phyloP scores from a whole-genome alignment of 2,113 vertebrate genomes.

The Cavia aperea region DNA sequence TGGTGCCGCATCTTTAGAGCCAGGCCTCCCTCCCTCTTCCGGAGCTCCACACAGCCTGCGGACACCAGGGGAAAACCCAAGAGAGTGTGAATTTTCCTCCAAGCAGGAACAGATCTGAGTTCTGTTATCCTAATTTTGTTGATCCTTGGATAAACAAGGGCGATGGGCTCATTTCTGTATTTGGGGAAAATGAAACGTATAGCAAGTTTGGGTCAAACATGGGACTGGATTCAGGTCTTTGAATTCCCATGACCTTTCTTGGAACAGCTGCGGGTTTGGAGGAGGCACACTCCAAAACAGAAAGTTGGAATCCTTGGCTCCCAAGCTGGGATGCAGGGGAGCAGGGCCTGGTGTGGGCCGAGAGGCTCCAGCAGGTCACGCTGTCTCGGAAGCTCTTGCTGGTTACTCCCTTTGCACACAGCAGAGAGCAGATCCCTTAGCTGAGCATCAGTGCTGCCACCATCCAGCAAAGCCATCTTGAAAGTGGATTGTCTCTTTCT shows the following conservation, averaged over 20 bases:
- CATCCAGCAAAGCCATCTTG: slow-evolving; percentile 2
- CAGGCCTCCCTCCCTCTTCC: slow-evolving; percentile 32
- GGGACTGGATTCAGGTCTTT: slow-evolving; percentile 41
- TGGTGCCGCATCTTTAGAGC: slow-evolving; percentile 47
- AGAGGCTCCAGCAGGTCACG: background rate
- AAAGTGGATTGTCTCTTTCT: background rate
- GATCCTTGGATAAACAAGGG: slow-evolving; percentile 43
- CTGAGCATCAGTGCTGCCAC: background rate
- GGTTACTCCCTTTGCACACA: background rate
- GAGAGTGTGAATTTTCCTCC: slow-evolving; percentile 20
- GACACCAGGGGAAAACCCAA: slow-evolving; percentile 42
- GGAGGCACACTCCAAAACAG: slow-evolving; percentile 19
- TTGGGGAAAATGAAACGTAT: slow-evolving; percentile 45
- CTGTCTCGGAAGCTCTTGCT: background rate
- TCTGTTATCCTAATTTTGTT: slow-evolving; percentile 30
- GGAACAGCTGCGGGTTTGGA: slow-evolving; percentile 61
- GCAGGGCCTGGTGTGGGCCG: background rate
- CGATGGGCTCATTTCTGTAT: slow-evolving; percentile 22
- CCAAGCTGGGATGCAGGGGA: background rate
- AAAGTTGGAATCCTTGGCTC: slow-evolving; percentile 50
- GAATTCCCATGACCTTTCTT: slow-evolving; percentile 62
- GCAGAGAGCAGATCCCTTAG: background rate
- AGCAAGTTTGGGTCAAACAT: slow-evolving; percentile 41
- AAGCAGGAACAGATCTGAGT: slow-evolving; percentile 29
- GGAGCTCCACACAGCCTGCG: slow-evolving; percentile 51